Conservation (phyloP, 2,113 vertebrate species). For the Cephalopholis sonnerati region DNA sequence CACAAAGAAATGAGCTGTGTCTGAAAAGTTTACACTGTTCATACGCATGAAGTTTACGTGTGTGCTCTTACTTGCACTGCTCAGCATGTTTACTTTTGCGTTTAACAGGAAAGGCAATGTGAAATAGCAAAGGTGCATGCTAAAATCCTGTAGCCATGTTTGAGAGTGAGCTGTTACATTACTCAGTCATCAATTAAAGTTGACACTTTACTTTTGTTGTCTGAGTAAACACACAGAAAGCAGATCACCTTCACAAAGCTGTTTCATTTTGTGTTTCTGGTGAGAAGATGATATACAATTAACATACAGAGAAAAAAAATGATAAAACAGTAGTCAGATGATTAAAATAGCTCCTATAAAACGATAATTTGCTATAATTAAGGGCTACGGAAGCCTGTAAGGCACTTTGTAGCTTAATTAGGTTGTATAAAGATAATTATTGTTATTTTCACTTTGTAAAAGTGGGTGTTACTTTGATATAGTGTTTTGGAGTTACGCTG, state of each 20-base stretch:
- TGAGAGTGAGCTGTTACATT: not conserved
- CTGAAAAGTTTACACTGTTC: not conserved
- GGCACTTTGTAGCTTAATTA: not conserved
- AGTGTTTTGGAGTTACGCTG: not conserved
- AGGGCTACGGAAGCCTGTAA: too few relatives aligned
- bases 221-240: not conserved
- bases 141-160: not conserved
- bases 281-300: not conserved
- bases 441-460: not conserved
- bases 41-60: not conserved
- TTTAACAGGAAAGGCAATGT: not conserved
- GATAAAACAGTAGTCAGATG: not conserved
- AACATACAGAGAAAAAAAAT: not conserved
- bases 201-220: not conserved
- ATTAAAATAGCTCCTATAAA: not conserved
- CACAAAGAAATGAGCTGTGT: not conserved
- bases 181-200: not conserved
- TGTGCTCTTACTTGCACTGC: not conserved
- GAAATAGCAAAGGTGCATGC: constrained; percentile 2
- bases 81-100: not conserved
- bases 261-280: not conserved
- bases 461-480: not conserved
- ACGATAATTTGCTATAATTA: not conserved
- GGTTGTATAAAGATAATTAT: not conserved
- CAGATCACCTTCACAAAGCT: not conserved